Conservation (phyloP, 2,113 vertebrate species). For the Nanger granti region DNA sequence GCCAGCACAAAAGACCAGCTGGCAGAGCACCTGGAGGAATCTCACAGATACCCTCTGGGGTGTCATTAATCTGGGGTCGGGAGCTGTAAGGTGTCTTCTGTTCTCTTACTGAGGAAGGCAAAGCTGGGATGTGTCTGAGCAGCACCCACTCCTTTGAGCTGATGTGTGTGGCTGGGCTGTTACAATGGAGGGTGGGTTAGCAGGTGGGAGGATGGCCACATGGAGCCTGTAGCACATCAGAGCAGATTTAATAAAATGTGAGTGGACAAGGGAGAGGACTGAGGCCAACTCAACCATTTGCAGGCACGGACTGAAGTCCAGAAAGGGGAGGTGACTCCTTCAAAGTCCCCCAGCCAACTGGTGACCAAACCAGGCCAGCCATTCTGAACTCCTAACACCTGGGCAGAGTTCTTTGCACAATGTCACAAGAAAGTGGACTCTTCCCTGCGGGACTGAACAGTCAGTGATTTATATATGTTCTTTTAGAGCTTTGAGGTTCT, state of each 20-base stretch:
- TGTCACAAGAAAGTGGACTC: neutral
- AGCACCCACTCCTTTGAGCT: neutral
- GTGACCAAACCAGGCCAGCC: neutral
- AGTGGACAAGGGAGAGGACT: neutral
- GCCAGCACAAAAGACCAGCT: conserved; percentile 48
- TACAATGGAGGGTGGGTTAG: neutral
- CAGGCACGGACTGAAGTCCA: neutral
- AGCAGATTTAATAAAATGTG: neutral
- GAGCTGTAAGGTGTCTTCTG: conserved; percentile 48
- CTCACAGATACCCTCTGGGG: conserved; percentile 5
- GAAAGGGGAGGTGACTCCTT: neutral
- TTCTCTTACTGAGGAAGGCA: conserved; percentile 13
- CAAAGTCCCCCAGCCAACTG: neutral
- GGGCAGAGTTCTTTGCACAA: neutral
- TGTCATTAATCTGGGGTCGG: conserved; percentile 39
- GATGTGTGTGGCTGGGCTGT: neutral
- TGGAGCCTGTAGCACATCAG: neutral
- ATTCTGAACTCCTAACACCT: neutral
- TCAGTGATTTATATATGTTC: neutral
- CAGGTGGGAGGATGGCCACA: neutral
- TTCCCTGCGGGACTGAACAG: neutral
- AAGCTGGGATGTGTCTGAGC: neutral
- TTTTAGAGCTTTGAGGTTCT: neutral
- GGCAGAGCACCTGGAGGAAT: conserved; percentile 57
- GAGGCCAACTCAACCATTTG: neutral